Base-by-base conservation (phyloP, 2,888 invertebrate genomes). In the Ernsta delagoae region DNA sequence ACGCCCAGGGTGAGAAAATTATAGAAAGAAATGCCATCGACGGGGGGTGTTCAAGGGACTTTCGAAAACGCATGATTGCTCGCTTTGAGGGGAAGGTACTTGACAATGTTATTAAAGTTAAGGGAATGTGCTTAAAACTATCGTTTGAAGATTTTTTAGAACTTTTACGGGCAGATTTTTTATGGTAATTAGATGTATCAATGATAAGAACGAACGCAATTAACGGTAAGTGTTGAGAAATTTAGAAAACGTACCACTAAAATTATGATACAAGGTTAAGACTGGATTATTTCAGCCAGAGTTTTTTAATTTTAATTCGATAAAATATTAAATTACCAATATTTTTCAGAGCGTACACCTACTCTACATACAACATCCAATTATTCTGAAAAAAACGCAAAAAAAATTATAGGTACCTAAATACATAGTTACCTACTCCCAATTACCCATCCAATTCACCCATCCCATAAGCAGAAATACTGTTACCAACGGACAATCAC, bases 401-500 rank as follows among this genome's bases (percentile, higher is more conserved):
- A n/a, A 1, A 24, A 24, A 24, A 24, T 24, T 24, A 3, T 24
- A 24, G 24, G 24, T 24, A 24, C 24, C 24, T 24, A 24, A 24
- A 24, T n/a, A n/a, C n/a, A n/a, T 24, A 24, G 24, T 24, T 24
- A 24, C 24, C 24, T 24, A 24, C 24, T 24, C 24, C 78, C 79
- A 80, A 90, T 90, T 88, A 79, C 12, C 48, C 12, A 48, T 80
- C 84, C 89, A 90, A 91, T 91, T 90, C 89, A 88, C 88, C 88
- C 87, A 83, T 85, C 86, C 67, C 24, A 24, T 24, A 24, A 24
- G 56, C 61, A 56, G 48, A 67, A 61, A 67, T 88, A 88, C 87
- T 86, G 88, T 89, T 92, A 92, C 92, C 90, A 84, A 78, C 84
- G 83, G 86, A 90, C 91, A 89, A 92, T 92, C 91, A 90, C 90